These are phyloP conservation scores for Heteronetta atricapilla DNA, from an alignment of 2,113 vertebrate species.

Conservation along the genomic window DNA sequence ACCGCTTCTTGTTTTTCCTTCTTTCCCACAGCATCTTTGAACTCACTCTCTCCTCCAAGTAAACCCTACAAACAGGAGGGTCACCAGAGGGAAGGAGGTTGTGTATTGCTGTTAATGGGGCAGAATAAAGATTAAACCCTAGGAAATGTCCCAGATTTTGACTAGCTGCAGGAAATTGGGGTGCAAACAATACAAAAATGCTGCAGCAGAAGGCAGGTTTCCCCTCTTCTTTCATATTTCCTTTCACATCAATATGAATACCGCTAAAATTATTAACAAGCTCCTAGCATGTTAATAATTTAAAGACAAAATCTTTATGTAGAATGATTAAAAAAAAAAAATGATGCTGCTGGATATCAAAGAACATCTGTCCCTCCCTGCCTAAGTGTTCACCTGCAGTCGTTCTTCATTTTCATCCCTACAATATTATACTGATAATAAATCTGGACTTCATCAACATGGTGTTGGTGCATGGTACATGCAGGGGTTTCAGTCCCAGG, in stretches of 20 bases:
- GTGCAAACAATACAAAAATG: not conserved
- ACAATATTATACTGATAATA: not conserved
- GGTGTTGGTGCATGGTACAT: not conserved
- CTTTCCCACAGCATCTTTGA: not conserved
- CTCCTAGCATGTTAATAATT: not conserved
- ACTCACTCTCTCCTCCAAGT: not conserved
- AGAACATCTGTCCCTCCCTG: not conserved
- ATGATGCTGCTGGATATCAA: not conserved
- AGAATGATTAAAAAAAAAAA: not conserved
- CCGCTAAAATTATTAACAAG: not conserved
- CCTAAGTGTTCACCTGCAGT: not conserved
- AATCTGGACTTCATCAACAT: not conserved
- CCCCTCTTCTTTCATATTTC: fast-evolving
- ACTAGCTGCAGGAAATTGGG: not conserved
- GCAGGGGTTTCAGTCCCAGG: not conserved
- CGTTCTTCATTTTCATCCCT: not conserved
- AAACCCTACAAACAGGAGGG: not conserved
- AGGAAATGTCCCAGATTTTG: not conserved
- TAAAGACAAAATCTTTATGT: not conserved
- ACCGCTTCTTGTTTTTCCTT: not conserved
- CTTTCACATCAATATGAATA: not conserved
- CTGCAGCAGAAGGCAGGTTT: not conserved
- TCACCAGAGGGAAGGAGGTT: not conserved
- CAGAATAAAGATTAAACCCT: not conserved
- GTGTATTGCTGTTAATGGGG: not conserved